Evolutionary conservation across 2,797 vertebrate species (phyloP).

Genomic region (Tauraco hartlaubi): DNA sequence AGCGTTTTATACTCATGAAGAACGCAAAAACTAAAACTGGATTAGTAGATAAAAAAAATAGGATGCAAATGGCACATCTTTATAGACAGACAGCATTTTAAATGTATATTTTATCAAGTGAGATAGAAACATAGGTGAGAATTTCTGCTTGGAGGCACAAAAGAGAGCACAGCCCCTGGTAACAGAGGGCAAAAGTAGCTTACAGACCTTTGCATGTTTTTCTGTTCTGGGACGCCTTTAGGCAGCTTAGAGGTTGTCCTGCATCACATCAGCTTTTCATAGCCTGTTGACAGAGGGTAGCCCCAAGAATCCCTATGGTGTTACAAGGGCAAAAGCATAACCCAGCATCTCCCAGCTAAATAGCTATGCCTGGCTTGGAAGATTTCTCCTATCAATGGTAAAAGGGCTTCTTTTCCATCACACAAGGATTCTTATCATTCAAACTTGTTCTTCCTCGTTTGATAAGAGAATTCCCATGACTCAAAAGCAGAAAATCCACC

Average conservation of each 20-base stretch:
- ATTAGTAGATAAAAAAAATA: neutral
- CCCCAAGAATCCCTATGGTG: neutral
- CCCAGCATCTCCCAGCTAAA: neutral
- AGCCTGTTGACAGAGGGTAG: slow-evolving; percentile 44
- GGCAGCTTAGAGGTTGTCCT: slow-evolving; percentile 29
- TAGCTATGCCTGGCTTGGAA: neutral
- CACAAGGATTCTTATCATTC: neutral
- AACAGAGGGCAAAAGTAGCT: slow-evolving; percentile 34
- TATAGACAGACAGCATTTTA: neutral
- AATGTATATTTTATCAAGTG: neutral
- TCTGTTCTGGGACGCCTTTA: neutral
- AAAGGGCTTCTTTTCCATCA: neutral
- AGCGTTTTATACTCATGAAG: neutral
- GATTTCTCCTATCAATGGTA: neutral
- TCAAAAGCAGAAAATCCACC: neutral
- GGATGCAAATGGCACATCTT: neutral
- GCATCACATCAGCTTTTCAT: neutral
- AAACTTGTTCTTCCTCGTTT: neutral
- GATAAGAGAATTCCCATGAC: neutral
- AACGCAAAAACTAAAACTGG: neutral
- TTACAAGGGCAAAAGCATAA: slow-evolving; percentile 2
- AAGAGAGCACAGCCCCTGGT: neutral
- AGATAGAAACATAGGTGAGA: slow-evolving; percentile 19
- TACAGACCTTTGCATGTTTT: neutral
- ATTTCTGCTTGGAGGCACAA: slow-evolving; percentile 20